Percentiles rank a stretch among this genome's conserved stretches.
Evolutionary conservation across 2,113 vertebrate species (phyloP).

Genomic region (Alethe castanea): DNA sequence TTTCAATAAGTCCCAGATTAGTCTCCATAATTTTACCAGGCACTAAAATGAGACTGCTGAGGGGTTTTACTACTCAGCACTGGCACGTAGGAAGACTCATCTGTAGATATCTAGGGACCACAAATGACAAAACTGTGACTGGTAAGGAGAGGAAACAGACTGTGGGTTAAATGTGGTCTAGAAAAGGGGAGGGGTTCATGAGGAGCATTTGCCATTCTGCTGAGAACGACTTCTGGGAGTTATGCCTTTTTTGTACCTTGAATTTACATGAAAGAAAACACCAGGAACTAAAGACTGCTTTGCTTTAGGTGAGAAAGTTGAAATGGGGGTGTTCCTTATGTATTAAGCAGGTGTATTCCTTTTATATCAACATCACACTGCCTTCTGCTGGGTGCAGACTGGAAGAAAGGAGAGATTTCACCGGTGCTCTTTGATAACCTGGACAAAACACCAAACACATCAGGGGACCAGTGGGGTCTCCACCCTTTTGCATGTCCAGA

Average conservation of each 20-base stretch:
- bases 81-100: fast-evolving
- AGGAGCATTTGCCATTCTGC: neutral
- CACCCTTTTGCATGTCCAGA: neutral
- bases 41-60: neutral
- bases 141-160: neutral
- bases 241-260: neutral
- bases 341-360: neutral
- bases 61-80: neutral
- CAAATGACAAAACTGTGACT: neutral
- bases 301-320: neutral
- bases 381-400: neutral
- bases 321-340: neutral
- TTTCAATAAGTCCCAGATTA: neutral
- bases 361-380: neutral
- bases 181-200: neutral
- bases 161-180: neutral
- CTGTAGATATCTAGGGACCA: neutral
- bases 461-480: neutral
- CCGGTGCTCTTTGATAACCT: neutral
- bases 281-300: neutral
- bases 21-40: neutral
- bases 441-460: neutral
- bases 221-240: neutral
- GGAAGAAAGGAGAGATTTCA: neutral
- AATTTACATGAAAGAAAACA: neutral